Evolutionary conservation across 2,888 invertebrate genomes (phyloP), one percentile per base, ranked within the genome.

Genomic region (Linnaemya tessellans): DNA sequence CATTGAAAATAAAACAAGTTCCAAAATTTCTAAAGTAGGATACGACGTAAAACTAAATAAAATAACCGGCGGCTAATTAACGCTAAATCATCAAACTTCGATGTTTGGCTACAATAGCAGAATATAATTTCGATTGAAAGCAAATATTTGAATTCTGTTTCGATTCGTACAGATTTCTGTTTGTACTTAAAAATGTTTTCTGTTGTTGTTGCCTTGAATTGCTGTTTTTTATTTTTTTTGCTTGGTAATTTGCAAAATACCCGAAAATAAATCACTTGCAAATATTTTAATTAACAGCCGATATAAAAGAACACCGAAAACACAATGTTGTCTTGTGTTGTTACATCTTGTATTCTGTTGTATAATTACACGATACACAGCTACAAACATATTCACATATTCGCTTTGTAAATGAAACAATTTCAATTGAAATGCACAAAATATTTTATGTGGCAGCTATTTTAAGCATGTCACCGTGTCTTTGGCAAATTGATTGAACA

Each of bases 401-500:
- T 3, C 30, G 5, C 30, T 46, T 9, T 20, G 15, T 15, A 58
- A 71, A 58, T 15, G 1, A 71, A 30, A 60, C 67, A 78, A 67
- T 10, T 64, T 54, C 54, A 74, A 74, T 74, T 68, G 70, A 60
- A 78, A 70, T 54, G 64, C 13, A 71, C 18, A 35, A 75, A 41
- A 62, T 60, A 62, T 68, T 70, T 74, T 10, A 74, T 73, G 62
- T 75, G 65, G 74, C 71, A 51, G 74, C 84, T 87, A 87, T 87
- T 87, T 86, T 81, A 70, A 86, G 80, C 87, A 85, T 85, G 85
- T 87, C 87, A 87, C 80, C 73, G 62, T 38, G 86, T 73, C 84
- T 81, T 87, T 87, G 86, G 87, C 87, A 87, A 87, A 87, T 87
- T 87, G 87, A 86, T 87, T 81, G 84, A 86, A 82, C 86, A 87